Evolutionary conservation across 1,140 invertebrate species (phyloP), one percentile per base, ranked within the genome.

Genomic region (Carposina sasakii): DNA sequence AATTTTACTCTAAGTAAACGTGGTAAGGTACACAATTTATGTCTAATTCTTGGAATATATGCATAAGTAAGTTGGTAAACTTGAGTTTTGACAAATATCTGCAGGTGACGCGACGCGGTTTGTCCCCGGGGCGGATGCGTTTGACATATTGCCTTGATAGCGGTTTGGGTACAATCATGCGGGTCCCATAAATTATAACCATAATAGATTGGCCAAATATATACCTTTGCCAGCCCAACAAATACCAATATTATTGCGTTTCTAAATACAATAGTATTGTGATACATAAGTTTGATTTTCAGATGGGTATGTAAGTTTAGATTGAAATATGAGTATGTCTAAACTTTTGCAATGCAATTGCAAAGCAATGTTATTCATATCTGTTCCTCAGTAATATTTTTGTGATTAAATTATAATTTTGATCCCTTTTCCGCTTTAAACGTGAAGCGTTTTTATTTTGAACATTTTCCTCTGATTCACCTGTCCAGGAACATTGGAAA

Each of bases 131-230:
- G 59, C 67, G 75, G 71, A 79, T 79, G 79, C 52, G 53, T 71
- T 67, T 83, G 75, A 83, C 76, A 72, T 81, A 81, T 83, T 73
- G 70, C 67, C 75, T 71, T 73, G 76, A 77, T 81, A 76, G 66
- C 67, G 66, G 71, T 68, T 69, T 64, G 49, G 58, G 57, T 67
- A 60, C 47, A 54, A 63, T 66, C 67, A 77, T 69, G 61, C 60
- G 63, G 69, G 62, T 39, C 34, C 67, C 67, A 66, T 79, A 76
- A 77, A 81, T 77, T 68, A 69, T 54, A 57, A 48, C 26, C n/a
- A n/a, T n/a, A n/a, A n/a, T n/a, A n/a, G n/a, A n/a, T n/a, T n/a
- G n/a, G n/a, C n/a, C n/a, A n/a, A n/a, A n/a, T n/a, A n/a, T n/a
- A n/a, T n/a, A n/a, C n/a, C n/a, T n/a, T n/a, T n/a, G n/a, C n/a